Evolutionary conservation across 2,888 invertebrate species (phyloP).

Genomic region (Agrochola litura): DNA sequence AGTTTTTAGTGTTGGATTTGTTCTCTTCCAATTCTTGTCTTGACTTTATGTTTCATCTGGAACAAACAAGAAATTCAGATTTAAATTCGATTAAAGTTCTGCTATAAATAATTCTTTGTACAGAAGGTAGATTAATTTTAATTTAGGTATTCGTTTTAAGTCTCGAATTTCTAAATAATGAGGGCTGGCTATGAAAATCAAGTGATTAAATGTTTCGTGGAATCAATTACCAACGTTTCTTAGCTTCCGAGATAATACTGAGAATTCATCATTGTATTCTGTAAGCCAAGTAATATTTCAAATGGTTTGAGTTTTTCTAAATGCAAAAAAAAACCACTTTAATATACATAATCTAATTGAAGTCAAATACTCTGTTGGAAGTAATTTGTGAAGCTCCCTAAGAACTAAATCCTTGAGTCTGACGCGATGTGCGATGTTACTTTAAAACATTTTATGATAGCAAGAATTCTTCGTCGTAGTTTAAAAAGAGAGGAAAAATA

Average conservation of each 20-base stretch:
- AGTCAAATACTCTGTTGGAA: slow-evolving; percentile 45
- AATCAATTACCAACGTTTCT: slow-evolving; percentile 22
- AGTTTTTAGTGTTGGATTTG: slow-evolving; percentile 26
- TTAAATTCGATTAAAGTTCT: neutral
- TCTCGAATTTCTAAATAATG: slow-evolving; percentile 10
- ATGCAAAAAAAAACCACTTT: slow-evolving; percentile 11
- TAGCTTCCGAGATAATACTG: slow-evolving; percentile 2
- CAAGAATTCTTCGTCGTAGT: slow-evolving; percentile 40
- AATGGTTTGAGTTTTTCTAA: slow-evolving; percentile 15
- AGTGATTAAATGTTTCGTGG: slow-evolving; percentile 24
- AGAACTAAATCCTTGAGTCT: slow-evolving; percentile 11
- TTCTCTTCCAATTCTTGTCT: slow-evolving; percentile 22
- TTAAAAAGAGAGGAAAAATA: slow-evolving; percentile 58
- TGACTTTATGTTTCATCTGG: slow-evolving; percentile 62
- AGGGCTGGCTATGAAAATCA: slow-evolving; percentile 30
- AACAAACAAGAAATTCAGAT: slow-evolving; percentile 60
- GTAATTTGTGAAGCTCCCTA: slow-evolving; percentile 37
- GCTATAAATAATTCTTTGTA: neutral
- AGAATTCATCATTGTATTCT: neutral
- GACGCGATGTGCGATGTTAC: slow-evolving; percentile 14
- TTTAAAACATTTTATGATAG: slow-evolving; percentile 53
- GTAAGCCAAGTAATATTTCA: slow-evolving; percentile 15
- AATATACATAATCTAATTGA: slow-evolving; percentile 41
- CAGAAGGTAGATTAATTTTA: neutral
- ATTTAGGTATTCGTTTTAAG: neutral